These are phyloP conservation scores for mouse (Mus musculus) DNA, from an alignment of 2,113 vertebrate species.

Conservation along the genomic window DNA sequence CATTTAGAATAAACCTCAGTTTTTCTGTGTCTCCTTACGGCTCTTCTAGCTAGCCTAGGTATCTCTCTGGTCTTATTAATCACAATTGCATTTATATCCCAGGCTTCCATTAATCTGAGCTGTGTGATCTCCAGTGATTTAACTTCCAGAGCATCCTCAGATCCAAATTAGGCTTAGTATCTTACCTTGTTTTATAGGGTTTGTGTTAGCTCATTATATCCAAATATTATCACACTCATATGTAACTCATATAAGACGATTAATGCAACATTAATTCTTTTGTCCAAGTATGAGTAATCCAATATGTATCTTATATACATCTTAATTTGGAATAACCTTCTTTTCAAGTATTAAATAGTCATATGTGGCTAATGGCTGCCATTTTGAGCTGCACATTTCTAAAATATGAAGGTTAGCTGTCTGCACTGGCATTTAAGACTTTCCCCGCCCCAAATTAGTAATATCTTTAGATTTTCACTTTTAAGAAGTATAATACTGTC, in stretches of 20 bases:
- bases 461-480: conserved; percentile 42
- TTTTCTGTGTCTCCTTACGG: not conserved
- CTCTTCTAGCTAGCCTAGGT: not conserved
- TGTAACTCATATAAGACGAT: not conserved
- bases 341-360: not conserved
- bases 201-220: not conserved
- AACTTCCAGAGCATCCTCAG: not conserved
- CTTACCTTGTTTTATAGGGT: not conserved
- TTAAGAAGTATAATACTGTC: conserved; percentile 15
- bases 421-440: not conserved
- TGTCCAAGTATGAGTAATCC: conserved; percentile 12
- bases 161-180: conserved; percentile 26
- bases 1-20: not conserved
- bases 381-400: not conserved
- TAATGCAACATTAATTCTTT: conserved; percentile 17
- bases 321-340: not conserved
- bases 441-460: not conserved
- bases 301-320: conserved; percentile 4
- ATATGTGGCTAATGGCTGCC: not conserved
- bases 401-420: not conserved
- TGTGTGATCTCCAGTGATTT: not conserved
- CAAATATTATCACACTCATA: not conserved
- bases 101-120: not conserved
- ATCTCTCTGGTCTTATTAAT: not conserved
- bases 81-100: not conserved